Base-by-base conservation (phyloP, 2,113 vertebrate genomes). In the Oenanthe melanoleuca region DNA sequence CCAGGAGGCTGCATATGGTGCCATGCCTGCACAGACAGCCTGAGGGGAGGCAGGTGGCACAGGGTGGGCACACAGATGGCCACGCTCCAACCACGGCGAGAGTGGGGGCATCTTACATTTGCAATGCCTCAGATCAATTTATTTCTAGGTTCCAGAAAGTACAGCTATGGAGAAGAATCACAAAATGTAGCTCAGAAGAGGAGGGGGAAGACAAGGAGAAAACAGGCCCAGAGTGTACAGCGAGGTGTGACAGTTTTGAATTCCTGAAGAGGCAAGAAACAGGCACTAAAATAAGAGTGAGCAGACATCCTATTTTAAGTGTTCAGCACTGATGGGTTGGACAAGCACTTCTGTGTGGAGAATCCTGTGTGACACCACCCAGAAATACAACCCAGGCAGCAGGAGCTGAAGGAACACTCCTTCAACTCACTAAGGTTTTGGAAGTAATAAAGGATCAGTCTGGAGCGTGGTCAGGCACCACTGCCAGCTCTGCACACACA, bases 61-160 rank as follows among this genome's bases (percentile, higher is more conserved):
- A 33, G 92, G 49, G 95, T 94, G 93, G 87, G 84, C 74, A 93
- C 93, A 89, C 89, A 95, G 94, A 95, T 91, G 89, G 94, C 78
- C 91, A 92, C 15, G 12, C 72, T 93, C 45, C 53, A 92, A 82
- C 85, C 88, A 78, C 64, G 33, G n/a, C 72, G 26, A 83, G 83
- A 34, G 64, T 44, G 90, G 55, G 80, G 92, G 80, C 72, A 94
- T 67, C 80, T 72, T 11, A 37, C 80, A 91, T 93, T 89, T 96
- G 80, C 80, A 70, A 23, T 28, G 79, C 85, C 84, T 88, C 83
- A 56, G 94, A 94, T 93, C 93, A 21, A 86, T 96, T 93, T 93
- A 60, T 92, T 85, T 94, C 94, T 94, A 80, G 90, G 82, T 70
- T 96, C 71, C 74, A 66, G 50, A 77, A 96, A 83, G 61, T 44